These are phyloP conservation scores for Tribolium madens DNA, from an alignment of 1,140 invertebrate genomes.

Conservation along the genomic window DNA sequence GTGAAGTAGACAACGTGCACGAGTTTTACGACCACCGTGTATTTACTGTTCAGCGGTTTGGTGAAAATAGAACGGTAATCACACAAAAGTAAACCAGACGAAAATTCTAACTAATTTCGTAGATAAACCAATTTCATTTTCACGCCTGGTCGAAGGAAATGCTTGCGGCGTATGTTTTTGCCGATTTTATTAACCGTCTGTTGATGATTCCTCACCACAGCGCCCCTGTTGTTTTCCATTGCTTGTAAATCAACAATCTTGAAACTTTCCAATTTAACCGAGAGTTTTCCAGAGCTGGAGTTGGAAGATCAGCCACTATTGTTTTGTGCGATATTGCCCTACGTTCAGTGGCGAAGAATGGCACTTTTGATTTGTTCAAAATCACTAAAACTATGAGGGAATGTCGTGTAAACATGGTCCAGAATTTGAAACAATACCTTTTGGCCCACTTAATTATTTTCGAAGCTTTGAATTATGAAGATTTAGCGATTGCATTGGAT, in stretches of 20 bases:
- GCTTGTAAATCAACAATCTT: background rate
- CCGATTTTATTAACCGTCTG: background rate
- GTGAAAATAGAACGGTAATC: background rate
- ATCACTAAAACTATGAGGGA: background rate
- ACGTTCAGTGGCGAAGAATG: background rate
- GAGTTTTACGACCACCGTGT: background rate
- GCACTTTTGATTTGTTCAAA: background rate
- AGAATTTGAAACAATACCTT: background rate
- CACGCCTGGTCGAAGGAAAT: background rate
- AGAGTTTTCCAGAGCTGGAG: background rate
- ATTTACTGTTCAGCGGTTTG: background rate
- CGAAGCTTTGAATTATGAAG: background rate
- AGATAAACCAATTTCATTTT: background rate
- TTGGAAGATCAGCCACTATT: slow-evolving; percentile 2
- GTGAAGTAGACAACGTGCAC: background rate
- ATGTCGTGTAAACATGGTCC: background rate
- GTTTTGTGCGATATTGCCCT: background rate
- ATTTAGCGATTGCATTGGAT: background rate
- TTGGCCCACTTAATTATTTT: background rate
- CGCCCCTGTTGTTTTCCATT: background rate
- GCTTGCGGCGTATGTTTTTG: background rate
- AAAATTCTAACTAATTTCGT: background rate
- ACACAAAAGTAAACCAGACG: background rate
- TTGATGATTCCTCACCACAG: background rate
- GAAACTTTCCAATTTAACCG: background rate